phyloP scores from a whole-genome alignment of 2,797 vertebrate species.

The Eidolon dupreanum region DNA sequence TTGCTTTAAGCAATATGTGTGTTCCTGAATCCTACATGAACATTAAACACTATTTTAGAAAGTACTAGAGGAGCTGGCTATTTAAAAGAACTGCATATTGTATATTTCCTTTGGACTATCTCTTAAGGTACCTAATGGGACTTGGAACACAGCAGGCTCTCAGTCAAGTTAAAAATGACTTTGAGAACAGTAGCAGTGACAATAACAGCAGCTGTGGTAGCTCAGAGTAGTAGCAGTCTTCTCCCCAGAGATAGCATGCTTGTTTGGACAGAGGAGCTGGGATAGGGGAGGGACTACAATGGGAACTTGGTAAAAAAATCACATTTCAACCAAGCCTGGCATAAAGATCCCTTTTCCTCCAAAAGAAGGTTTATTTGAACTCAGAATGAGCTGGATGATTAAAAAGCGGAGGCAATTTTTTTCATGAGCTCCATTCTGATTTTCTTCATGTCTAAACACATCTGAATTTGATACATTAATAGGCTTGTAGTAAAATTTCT shows the following conservation, averaged over 20 bases:
- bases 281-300: conserved; percentile 6
- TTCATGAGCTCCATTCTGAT: conserved; percentile 42
- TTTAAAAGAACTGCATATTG: conserved; percentile 30
- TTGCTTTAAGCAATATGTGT: conserved; percentile 34
- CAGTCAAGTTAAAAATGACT: conserved; percentile 70
- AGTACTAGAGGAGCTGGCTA: conserved; percentile 1
- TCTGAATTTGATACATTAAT: conserved; percentile 38
- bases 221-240: conserved; percentile 18
- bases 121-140: not conserved
- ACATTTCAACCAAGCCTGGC: not conserved
- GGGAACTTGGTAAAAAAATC: not conserved
- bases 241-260: conserved; percentile 14
- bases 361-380: conserved; percentile 52
- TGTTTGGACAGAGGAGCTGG: conserved; percentile 28
- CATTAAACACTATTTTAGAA: conserved; percentile 8
- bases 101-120: conserved; percentile 20
- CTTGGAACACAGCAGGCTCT: conserved; percentile 63
- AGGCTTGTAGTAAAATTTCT: not conserved
- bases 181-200: conserved; percentile 46
- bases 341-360: not conserved
- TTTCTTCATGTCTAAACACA: conserved; percentile 52
- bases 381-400: conserved; percentile 27
- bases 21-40: not conserved
- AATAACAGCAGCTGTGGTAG: conserved; percentile 1
- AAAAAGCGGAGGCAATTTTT: conserved; percentile 48